These are phyloP conservation scores for Myiozetetes cayanensis DNA, from an alignment of 2,113 vertebrate species.

Conservation along the genomic window DNA sequence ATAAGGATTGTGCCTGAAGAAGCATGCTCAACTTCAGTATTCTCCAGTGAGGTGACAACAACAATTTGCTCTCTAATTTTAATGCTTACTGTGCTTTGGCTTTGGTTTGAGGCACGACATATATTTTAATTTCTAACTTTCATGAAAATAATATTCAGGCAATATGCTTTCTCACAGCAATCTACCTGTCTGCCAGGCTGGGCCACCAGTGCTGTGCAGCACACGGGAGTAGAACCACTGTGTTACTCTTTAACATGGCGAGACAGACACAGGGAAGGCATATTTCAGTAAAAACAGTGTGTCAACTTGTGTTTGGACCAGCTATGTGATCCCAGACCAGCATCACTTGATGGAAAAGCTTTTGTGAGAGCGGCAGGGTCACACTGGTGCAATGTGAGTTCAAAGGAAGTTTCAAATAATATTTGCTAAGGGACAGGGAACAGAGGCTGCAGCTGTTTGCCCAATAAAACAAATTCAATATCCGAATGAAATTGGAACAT, in stretches of 20 bases:
- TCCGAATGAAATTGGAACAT: slow-evolving; percentile 10
- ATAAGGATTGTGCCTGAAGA: neutral
- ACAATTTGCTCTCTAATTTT: neutral
- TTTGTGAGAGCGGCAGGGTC: neutral
- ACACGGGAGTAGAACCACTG: neutral
- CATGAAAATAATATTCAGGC: neutral
- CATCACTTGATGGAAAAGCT: neutral
- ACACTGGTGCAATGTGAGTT: neutral
- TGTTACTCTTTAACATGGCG: rapidly evolving
- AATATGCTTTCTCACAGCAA: neutral
- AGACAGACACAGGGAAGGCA: neutral
- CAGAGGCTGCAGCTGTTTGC: neutral
- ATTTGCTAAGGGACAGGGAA: neutral
- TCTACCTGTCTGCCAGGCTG: neutral
- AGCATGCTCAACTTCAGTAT: neutral
- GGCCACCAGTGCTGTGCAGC: neutral
- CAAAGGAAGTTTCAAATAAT: slow-evolving; percentile 30
- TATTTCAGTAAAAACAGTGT: neutral
- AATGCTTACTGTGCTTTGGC: neutral
- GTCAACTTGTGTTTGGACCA: neutral
- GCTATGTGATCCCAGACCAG: neutral
- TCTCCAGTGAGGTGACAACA: neutral
- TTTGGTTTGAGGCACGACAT: neutral
- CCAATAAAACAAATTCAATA: slow-evolving; percentile 41
- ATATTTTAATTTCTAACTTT: neutral